Percentiles rank a stretch among this genome's conserved stretches.
Conservation (phyloP, 2,797 vertebrate genomes). For the Coluber constrictor region DNA sequence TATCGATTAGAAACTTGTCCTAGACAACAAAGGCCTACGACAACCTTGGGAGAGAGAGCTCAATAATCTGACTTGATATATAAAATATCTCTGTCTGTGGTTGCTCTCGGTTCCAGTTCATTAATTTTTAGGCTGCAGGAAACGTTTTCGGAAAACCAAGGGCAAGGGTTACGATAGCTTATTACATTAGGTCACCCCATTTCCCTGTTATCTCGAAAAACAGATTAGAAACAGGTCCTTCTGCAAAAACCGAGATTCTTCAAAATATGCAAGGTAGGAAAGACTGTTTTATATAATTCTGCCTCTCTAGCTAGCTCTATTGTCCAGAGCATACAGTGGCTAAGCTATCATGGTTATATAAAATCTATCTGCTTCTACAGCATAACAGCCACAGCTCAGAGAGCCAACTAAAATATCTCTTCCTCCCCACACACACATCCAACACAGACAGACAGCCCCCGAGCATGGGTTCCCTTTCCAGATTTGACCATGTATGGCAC, state of each 20-base stretch:
- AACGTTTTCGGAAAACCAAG: background rate
- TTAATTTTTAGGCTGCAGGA: background rate
- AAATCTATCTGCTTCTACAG: slow-evolving; percentile 30
- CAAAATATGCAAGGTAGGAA: background rate
- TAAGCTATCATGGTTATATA: slow-evolving; percentile 26
- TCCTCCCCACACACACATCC: too few species aligned
- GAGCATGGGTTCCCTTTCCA: slow-evolving; percentile 10
- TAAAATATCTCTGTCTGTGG: background rate
- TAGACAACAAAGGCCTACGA: background rate
- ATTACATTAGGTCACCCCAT: slow-evolving; percentile 5
- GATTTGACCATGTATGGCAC: background rate
- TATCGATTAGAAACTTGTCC: background rate
- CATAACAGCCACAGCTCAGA: slow-evolving; percentile 10
- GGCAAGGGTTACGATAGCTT: background rate
- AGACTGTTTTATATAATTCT: slow-evolving; percentile 24
- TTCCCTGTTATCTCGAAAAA: slow-evolving; percentile 17
- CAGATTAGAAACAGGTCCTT: background rate
- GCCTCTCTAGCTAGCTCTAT: slow-evolving; percentile 21
- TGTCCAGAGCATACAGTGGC: slow-evolving; percentile 4
- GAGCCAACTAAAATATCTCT: background rate
- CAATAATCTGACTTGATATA: background rate
- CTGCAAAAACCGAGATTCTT: background rate
- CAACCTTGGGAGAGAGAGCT: background rate
- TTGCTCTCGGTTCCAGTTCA: background rate
- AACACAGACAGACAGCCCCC: background rate